Evolutionary conservation across 2,797 vertebrate species (phyloP).

Genomic region (Masticophis lateralis): DNA sequence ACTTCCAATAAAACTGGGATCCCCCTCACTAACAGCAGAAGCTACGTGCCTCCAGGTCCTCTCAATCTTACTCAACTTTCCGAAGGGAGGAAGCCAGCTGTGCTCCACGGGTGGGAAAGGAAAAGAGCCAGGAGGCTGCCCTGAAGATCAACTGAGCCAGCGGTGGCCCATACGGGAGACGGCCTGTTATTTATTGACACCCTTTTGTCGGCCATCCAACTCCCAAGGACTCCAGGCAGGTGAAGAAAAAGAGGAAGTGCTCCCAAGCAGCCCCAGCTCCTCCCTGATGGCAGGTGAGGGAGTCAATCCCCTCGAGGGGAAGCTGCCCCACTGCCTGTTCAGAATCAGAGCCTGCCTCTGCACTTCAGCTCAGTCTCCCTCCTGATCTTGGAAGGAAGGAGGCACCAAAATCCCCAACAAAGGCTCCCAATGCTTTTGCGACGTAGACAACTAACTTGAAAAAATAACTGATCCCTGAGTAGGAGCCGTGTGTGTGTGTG

Average conservation of each 20-base stretch:
- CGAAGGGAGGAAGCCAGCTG: neutral
- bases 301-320: too few relatives aligned
- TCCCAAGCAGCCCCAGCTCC: too few relatives aligned
- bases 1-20: neutral
- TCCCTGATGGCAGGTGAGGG: too few relatives aligned
- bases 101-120: neutral
- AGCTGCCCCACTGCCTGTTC: too few relatives aligned
- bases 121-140: neutral
- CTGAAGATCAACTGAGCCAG: neutral
- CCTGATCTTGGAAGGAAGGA: neutral
- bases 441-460: too few relatives aligned
- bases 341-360: too few relatives aligned
- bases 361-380: too few relatives aligned
- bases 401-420: neutral
- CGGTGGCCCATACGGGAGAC: neutral
- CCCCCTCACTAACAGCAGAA: neutral
- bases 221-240: too few relatives aligned
- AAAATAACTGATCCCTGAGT: neutral
- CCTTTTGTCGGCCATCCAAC: too few relatives aligned
- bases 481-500: fast-evolving
- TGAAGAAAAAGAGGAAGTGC: too few relatives aligned
- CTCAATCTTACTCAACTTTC: neutral
- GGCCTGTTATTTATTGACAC: too few relatives aligned
- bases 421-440: neutral
- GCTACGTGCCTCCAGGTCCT: neutral